Evolutionary conservation across 2,113 vertebrate species (phyloP).

Genomic region (Nothoprocta pentlandii): DNA sequence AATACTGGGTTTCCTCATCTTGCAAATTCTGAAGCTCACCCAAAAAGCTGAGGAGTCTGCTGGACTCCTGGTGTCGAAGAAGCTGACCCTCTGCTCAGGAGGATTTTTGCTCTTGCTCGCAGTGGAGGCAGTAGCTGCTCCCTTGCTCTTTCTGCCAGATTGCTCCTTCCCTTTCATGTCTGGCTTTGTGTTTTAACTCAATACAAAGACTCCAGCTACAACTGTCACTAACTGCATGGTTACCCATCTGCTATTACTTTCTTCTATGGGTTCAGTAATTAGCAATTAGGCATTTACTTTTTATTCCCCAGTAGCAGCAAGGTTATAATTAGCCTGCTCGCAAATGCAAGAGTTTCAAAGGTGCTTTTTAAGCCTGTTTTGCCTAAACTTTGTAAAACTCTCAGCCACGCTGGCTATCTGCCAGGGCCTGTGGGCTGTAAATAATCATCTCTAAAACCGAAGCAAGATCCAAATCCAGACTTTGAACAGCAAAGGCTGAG

Average conservation of each 20-base stretch:
- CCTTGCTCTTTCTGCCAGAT: not conserved
- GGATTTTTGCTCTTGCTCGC: fast-evolving
- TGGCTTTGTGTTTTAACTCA: not conserved
- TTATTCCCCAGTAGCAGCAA: not conserved
- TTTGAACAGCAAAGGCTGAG: fast-evolving
- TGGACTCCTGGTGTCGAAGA: not conserved
- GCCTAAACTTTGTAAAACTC: not conserved
- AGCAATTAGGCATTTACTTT: constrained; percentile 20
- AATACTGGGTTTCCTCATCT: not conserved
- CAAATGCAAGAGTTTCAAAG: not conserved
- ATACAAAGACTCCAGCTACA: not conserved
- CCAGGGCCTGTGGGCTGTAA: not conserved
- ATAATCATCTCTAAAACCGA: not conserved
- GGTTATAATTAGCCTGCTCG: constrained; percentile 18
- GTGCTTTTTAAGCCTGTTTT: constrained; percentile 35
- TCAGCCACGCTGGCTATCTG: fast-evolving
- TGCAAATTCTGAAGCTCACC: not conserved
- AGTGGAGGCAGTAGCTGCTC: fast-evolving
- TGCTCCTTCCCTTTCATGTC: not conserved
- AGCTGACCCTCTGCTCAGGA: not conserved
- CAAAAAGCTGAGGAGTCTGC: not conserved
- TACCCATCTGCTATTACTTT: not conserved
- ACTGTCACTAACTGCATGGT: fast-evolving
- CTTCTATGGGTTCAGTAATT: not conserved
- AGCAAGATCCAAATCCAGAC: not conserved